Base-by-base conservation (phyloP, 64 coral and sea anemone species). In the Platygyra sinensis region DNA sequence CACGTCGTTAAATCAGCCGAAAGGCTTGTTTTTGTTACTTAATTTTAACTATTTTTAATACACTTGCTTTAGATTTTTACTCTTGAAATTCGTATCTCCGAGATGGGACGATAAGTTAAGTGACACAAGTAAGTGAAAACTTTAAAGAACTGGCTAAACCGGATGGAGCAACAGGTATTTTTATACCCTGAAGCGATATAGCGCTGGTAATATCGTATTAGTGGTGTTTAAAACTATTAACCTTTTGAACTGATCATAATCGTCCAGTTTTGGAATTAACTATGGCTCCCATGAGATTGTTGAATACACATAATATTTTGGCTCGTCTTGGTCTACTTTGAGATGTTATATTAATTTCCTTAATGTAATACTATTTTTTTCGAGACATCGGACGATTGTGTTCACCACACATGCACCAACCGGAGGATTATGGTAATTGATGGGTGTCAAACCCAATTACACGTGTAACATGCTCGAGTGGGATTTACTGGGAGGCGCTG, bases 371-470 rank as follows among this genome's bases (percentile, higher is more conserved):
- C n/a, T n/a, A n/a, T 72, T 22, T 2, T n/a, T 72, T 28, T n/a
- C 19, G 1, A 78, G 76, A 78, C 49, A 78, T 78, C 76, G 76
- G n/a, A 78, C 50, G 76, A 78, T 55, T 78, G 76, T 78, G 18
- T 78, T 22, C 55, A n/a, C 5, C 76, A 78, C 22, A 27, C 46
- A 78, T 78, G 76, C 42, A 46, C 50, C 4, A 78, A 78, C 24
- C n/a, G 49, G 49, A 64, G 87, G 73, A 39, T 78, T 61, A 16
- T 89, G 87, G 64, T n/a, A n/a, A 29, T 89, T 32, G 87, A 89
- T 61, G 87, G 74, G 2, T n/a, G 32, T 79, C 72, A 79, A 89
- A n/a, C n/a, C n/a, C 51, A 51, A 77, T 71, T 89, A 79, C 54
- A 69, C 30, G 20, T 89, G 87, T 77, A 60, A 77, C 57, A n/a